Conservation (phyloP, 2,888 invertebrate species). For the Brassicogethes aeneus region DNA sequence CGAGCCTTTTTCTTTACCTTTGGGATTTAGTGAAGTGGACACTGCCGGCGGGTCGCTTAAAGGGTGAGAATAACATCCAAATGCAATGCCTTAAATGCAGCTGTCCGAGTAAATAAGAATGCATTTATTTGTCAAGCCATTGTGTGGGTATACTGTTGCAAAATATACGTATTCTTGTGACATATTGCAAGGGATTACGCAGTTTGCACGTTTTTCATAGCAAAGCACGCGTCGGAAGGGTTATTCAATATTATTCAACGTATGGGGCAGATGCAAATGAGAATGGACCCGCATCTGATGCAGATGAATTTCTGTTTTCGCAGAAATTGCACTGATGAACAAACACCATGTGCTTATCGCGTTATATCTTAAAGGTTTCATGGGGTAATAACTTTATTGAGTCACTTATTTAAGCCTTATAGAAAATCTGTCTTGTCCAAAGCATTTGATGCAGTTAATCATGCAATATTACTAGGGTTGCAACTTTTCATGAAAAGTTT, state of each 20-base stretch:
- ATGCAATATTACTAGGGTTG: too few relatives aligned
- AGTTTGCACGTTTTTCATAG: constrained; percentile 21
- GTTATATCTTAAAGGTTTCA: too few relatives aligned
- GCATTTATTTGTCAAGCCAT: constrained; percentile 2
- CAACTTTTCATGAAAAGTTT: too few relatives aligned
- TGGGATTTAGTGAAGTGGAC: neutral
- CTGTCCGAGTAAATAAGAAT: constrained; percentile 2
- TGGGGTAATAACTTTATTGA: too few relatives aligned
- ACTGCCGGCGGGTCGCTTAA: too few relatives aligned
- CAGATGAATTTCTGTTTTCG: too few relatives aligned
- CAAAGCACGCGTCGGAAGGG: constrained; percentile 12
- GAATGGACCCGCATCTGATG: constrained; percentile 7
- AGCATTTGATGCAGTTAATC: too few relatives aligned
- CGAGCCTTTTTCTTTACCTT: neutral
- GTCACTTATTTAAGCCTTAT: too few relatives aligned
- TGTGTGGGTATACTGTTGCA: constrained; percentile 20
- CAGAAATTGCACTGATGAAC: too few relatives aligned
- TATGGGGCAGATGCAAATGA: constrained; percentile 6
- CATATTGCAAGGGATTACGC: constrained; percentile 27
- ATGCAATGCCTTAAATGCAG: constrained; percentile 3
- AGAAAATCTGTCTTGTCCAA: too few relatives aligned
- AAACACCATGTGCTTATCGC: too few relatives aligned
- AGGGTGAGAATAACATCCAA: neutral
- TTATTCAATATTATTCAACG: constrained; percentile 11
- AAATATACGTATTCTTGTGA: constrained; percentile 17